Base-by-base conservation (phyloP, 1,140 invertebrate genomes). In the Procambarus virginalis region DNA sequence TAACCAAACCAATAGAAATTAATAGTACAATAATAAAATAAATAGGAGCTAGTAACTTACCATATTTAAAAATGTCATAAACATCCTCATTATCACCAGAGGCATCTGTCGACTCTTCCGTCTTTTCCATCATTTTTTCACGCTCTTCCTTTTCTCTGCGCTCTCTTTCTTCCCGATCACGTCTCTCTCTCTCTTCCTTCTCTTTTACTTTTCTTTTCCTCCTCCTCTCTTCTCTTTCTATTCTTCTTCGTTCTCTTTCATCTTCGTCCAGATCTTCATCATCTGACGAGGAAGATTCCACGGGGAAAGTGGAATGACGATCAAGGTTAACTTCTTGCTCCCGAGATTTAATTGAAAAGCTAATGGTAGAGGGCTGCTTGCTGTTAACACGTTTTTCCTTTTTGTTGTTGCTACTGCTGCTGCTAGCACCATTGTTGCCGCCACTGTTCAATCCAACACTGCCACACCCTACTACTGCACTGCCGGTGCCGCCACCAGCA, bases 291-390 rank as follows among this genome's bases (percentile, higher is more conserved):
- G 92, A 89, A 80, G 93, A 93, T 58, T 94, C 94, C 80, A 92
- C 91, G 86, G 93, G 92, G 73, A 93, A 92, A 89, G 94, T 93
- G 9, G 93, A 92, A 46, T 93, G 89, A 12, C 92, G 91, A 14
- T 89, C 87, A 17, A 91, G 46, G 80, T 93, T 93, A 34, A 93
- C 92, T 51, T 94, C 94, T 49, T 92, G 91, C 68, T 94, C 94
- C 86, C 93, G 93, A 0, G 92, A 84, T 87, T 94, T 94, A 78
- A 94, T 93, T 20, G 94, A 94, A 89, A 94, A 94, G 90, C 94
- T 94, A 9, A 94, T 93, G 55, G 93, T 91, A 14, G 91, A 89
- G 17, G 90, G 55, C 55, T 78, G 73, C 51, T 86, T 91, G 60
- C 8, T 73, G 48, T 68, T 79, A 17, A 20, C 70, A 22, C 84